Base-by-base conservation (phyloP, 2,888 invertebrate species). In the Sarcophaga carnaria region DNA sequence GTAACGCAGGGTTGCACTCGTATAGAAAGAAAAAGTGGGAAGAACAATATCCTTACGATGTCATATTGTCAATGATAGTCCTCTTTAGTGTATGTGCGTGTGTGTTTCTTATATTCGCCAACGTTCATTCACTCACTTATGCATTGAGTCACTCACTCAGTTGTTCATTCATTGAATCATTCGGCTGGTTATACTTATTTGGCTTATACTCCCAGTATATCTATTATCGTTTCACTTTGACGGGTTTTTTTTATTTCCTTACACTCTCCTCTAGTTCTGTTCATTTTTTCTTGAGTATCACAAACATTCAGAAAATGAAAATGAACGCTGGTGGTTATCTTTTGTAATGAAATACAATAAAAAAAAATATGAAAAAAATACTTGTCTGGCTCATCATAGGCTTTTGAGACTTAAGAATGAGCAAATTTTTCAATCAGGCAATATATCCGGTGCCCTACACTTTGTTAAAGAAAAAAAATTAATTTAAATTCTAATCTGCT, bases 201-300 rank as follows among this genome's bases (percentile, higher is more conserved):
- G 47, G 75, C 64, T 69, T 74, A 60, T 45, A 37, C 54, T 64
- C 62, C 14, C 54, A 27, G 60, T 60, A 47, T 72, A 71, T 67
- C 86, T 84, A 83, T 87, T 87, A 77, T 71, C 82, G 78, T 72
- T 75, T 80, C 60, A 22, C 20, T 84, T 76, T 11, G 60, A 47
- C 49, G 14, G 14, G 66, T 59, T 64, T 54, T 83, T 80, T 66
- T 25, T 62, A 37, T 37, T 37, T 37, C 10, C 37, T 37, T 10
- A 37, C 0, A 8, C 37, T 37, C 37, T 37, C 37, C 37, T 37
- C 8, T 2, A 37, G 37, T 80, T 4, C 11, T 60, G 12, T 27
- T 54, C 54, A 17, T 54, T 17, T 14, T 72, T 80, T 64, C 45
- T 80, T 83, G 64, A 70, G 47, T 80, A 69, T 47, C 62, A 79